phyloP scores from a whole-genome alignment of 2,113 vertebrate species.

The Anhinga rufa region DNA sequence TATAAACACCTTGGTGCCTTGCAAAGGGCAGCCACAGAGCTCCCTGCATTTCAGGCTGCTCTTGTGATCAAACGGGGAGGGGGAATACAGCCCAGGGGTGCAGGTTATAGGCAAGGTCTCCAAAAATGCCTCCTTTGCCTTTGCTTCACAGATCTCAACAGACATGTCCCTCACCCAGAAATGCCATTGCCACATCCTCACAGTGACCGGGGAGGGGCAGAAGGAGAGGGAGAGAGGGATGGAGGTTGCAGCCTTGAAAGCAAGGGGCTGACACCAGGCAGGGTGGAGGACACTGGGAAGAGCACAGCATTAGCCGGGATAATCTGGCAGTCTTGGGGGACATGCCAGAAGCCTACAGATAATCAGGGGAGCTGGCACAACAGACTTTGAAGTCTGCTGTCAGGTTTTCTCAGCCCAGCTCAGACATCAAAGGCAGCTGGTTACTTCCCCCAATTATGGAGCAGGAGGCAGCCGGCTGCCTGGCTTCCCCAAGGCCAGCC shows the following conservation, averaged over 20 bases:
- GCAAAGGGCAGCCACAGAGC: neutral
- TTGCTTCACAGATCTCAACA: neutral
- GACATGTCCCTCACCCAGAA: neutral
- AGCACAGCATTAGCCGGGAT: slow-evolving; percentile 11
- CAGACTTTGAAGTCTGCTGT: slow-evolving; percentile 42
- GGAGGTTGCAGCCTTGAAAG: neutral
- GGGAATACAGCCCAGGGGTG: neutral
- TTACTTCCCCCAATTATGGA: neutral
- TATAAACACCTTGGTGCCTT: neutral
- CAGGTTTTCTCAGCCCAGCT: slow-evolving; percentile 32
- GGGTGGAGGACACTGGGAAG: neutral
- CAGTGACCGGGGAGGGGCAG: neutral
- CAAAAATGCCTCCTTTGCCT: neutral
- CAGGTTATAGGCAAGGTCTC: neutral
- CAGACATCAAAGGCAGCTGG: slow-evolving; percentile 58
- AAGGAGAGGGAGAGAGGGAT: neutral
- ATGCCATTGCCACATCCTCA: neutral
- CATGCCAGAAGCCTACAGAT: neutral
- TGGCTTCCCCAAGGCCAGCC: neutral
- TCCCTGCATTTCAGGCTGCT: neutral
- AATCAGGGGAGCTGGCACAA: neutral
- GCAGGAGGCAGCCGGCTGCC: neutral
- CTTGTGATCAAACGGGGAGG: fast-evolving
- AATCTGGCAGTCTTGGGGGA: slow-evolving; percentile 49
- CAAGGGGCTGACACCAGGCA: neutral